Evolutionary conservation across 1,140 invertebrate genomes (phyloP).

Genomic region (Rhagoletis pomonella): DNA sequence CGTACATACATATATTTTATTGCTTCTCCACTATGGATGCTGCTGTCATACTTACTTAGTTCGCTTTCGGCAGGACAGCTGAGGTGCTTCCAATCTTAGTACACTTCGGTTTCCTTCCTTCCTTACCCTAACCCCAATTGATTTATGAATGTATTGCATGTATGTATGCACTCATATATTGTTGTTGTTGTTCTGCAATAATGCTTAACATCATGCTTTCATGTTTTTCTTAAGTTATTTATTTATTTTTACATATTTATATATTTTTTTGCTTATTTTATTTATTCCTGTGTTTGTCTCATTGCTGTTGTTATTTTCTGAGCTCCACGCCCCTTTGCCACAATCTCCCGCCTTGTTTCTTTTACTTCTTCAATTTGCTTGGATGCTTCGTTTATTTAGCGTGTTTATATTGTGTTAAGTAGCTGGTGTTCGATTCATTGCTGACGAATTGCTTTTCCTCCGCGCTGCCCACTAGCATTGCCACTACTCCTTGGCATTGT

Average conservation of each 20-base stretch:
- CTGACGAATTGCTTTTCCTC: not conserved
- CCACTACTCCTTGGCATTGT: no score
- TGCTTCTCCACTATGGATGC: not conserved
- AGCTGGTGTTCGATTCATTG: not conserved
- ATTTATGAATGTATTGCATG: not conserved
- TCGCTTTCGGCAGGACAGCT: not conserved
- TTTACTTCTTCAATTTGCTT: not conserved
- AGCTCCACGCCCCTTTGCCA: no score
- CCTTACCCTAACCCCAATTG: not conserved
- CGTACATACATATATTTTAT: not conserved
- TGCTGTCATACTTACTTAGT: not conserved
- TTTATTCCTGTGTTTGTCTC: no score
- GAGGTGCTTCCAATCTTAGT: constrained; percentile 20
- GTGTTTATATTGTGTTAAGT: constrained; percentile 47
- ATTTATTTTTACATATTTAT: constrained; percentile 9
- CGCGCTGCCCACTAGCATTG: no score
- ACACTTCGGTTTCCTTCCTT: no score
- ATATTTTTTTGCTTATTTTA: not conserved
- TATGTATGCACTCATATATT: no score
- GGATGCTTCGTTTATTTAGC: not conserved
- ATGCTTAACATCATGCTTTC: constrained; percentile 15
- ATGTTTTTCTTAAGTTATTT: constrained; percentile 9
- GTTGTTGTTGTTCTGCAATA: not conserved
- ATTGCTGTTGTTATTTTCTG: no score
- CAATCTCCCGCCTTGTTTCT: not conserved